These are phyloP conservation scores for Arizona elegans DNA, from an alignment of 2,113 vertebrate species.

Conservation along the genomic window DNA sequence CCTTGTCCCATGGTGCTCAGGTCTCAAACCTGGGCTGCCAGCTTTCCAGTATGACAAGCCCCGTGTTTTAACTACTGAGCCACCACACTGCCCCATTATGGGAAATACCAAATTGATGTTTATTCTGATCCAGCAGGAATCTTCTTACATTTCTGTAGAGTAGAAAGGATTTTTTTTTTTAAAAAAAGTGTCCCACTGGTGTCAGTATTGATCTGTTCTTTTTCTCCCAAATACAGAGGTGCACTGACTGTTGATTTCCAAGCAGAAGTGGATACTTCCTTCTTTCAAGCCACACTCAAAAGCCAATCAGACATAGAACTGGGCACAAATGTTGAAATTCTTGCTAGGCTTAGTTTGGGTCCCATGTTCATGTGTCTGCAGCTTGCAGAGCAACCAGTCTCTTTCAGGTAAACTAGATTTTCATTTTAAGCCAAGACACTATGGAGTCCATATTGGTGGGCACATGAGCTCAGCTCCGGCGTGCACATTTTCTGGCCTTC, in stretches of 20 bases:
- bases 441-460: no score
- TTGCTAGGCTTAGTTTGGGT: conserved; percentile 40
- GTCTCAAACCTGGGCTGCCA: not conserved
- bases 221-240: conserved; percentile 19
- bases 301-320: conserved; percentile 51
- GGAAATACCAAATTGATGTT: not conserved
- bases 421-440: not conserved
- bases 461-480: no score
- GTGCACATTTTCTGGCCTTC: no score
- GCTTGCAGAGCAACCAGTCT: conserved; percentile 49
- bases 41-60: not conserved
- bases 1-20: not conserved
- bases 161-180: not conserved
- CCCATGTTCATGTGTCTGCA: conserved; percentile 60
- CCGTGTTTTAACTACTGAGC: not conserved
- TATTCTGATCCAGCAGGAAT: not conserved
- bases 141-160: not conserved
- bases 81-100: not conserved
- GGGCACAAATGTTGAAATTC: conserved; percentile 42
- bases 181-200: not conserved
- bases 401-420: conserved; percentile 51
- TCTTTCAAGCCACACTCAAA: conserved; percentile 54
- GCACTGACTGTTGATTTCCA: conserved; percentile 57
- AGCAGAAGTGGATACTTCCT: conserved; percentile 54
- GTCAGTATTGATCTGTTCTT: fast-evolving